Evolutionary conservation across 92 coral and sea anemone genomes (phyloP).

Genomic region (Palythoa heliodiscus): DNA sequence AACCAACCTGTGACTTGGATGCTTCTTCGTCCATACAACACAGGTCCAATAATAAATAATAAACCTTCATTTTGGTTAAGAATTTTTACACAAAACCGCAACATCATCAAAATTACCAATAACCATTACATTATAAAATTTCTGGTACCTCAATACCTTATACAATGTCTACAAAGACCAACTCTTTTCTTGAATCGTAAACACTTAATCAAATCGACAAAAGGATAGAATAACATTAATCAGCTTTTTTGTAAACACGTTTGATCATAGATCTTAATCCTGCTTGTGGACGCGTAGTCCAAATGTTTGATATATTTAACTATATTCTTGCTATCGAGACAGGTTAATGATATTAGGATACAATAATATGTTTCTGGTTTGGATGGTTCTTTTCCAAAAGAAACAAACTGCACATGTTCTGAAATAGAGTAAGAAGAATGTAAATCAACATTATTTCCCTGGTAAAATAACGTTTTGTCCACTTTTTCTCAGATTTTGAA

Average conservation of each 20-base stretch:
- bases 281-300: background rate
- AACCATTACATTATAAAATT: no score
- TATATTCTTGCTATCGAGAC: background rate
- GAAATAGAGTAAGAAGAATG: constrained; percentile 2
- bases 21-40: constrained; percentile 78
- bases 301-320: background rate
- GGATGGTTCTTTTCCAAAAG: constrained; percentile 79
- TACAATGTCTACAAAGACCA: no score
- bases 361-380: constrained; percentile 75
- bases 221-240: no score
- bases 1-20: constrained; percentile 66
- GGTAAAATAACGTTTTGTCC: no score
- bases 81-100: background rate
- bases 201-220: no score
- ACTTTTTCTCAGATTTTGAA: no score
- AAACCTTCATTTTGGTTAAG: constrained; percentile 73
- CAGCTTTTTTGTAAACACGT: no score
- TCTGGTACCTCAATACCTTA: no score
- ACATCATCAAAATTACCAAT: no score
- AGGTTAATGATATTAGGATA: constrained; percentile 66
- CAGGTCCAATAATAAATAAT: constrained; percentile 83
- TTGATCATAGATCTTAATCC: background rate
- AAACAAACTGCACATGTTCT: constrained; percentile 89
- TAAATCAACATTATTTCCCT: no score
- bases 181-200: no score